These are phyloP conservation scores for Phlogophora meticulosa DNA, from an alignment of 2,888 invertebrate genomes.

Conservation along the genomic window DNA sequence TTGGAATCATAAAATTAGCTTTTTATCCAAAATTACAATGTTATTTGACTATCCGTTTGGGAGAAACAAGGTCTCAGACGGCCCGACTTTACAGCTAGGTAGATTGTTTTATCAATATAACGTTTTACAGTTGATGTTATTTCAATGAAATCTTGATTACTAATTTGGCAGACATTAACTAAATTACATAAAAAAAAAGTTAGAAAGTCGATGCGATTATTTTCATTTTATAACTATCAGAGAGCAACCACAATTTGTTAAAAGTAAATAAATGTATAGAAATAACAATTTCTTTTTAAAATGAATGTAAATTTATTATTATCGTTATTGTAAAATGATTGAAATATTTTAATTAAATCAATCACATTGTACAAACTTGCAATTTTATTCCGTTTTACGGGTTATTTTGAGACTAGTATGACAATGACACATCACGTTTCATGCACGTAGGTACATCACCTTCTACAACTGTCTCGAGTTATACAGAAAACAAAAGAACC, in stretches of 20 bases:
- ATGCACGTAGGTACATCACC: constrained; percentile 10
- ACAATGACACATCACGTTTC: neutral
- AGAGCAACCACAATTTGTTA: constrained; percentile 1
- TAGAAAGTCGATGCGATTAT: constrained; percentile 10
- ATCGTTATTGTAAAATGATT: constrained; percentile 38
- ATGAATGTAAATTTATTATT: constrained; percentile 28
- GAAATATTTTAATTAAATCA: constrained; percentile 43
- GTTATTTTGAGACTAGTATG: neutral
- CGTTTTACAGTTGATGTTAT: constrained; percentile 1
- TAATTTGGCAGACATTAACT: neutral
- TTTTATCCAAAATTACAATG: neutral
- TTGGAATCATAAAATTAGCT: neutral
- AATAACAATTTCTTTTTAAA: constrained; percentile 14
- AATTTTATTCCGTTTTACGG: constrained; percentile 47
- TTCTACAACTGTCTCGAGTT: neutral
- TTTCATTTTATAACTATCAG: constrained; percentile 23
- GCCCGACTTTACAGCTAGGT: neutral
- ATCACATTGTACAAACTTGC: constrained; percentile 20
- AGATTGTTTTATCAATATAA: neutral
- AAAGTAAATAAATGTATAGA: constrained; percentile 3
- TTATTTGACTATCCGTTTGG: constrained; percentile 6
- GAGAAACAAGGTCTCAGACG: neutral
- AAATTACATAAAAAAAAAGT: neutral
- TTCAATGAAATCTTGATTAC: constrained; percentile 22
- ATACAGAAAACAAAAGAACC: neutral